Evolutionary conservation across 2,113 vertebrate species (phyloP).

Genomic region (Motacilla alba): DNA sequence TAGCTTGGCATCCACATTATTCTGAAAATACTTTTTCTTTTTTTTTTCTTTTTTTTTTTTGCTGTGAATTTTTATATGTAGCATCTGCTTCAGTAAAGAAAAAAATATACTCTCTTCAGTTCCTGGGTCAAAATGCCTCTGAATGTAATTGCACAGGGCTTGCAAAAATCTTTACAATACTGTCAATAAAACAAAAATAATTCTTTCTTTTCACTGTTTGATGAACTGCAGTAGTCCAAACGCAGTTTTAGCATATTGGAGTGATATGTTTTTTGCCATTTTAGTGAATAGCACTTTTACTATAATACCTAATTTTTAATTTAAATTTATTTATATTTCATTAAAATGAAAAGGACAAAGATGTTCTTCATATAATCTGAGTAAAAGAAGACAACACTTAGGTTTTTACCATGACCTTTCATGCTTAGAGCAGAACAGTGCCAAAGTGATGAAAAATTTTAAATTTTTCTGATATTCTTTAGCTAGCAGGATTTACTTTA

Average conservation of each 20-base stretch:
- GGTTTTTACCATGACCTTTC: neutral
- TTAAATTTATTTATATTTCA: neutral
- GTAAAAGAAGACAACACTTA: neutral
- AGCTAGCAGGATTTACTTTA: neutral
- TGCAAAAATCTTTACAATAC: neutral
- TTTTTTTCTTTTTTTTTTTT: too few species aligned
- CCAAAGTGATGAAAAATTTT: neutral
- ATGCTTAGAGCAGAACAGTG: neutral
- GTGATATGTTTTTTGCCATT: neutral
- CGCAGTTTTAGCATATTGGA: neutral
- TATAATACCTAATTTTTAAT: neutral
- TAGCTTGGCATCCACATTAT: neutral
- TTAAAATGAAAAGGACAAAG: neutral
- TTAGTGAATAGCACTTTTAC: neutral
- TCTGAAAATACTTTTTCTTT: neutral
- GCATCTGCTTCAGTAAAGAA: neutral
- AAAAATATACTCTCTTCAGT: neutral
- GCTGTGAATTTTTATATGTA: neutral
- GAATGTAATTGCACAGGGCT: neutral
- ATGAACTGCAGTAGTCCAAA: neutral
- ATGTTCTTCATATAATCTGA: neutral
- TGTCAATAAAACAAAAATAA: too few species aligned
- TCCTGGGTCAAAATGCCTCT: neutral
- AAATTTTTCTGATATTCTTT: neutral
- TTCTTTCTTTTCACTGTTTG: neutral